Evolutionary conservation across 2,113 vertebrate genomes (phyloP).

Genomic region (Typhlomys cinereus): DNA sequence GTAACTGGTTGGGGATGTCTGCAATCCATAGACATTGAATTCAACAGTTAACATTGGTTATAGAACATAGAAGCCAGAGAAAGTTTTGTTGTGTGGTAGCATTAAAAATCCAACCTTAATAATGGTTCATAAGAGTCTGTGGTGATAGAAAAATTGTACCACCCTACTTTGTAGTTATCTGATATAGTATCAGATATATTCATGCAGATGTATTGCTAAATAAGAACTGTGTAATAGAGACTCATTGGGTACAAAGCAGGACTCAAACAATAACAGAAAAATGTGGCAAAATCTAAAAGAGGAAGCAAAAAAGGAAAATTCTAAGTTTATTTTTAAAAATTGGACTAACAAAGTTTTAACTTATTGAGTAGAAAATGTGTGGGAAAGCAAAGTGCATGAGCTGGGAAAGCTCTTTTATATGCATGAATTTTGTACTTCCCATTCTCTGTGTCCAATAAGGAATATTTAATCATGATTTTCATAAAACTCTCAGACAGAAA

Average conservation of each 20-base stretch:
- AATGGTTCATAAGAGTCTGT: fast-evolving
- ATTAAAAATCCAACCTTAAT: not conserved
- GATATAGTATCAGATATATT: not conserved
- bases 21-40: not conserved
- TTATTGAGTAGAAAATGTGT: not conserved
- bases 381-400: not conserved
- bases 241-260: not conserved
- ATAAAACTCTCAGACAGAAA: not conserved
- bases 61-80: not conserved
- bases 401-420: not conserved
- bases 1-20: not conserved
- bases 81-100: not conserved
- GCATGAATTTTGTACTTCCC: not conserved
- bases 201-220: not conserved
- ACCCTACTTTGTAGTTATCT: not conserved
- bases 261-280: not conserved
- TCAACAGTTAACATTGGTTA: not conserved
- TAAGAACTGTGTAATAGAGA: not conserved
- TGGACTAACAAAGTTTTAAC: not conserved
- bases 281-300: not conserved
- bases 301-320: not conserved
- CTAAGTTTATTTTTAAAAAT: not conserved
- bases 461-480: not conserved
- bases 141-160: not conserved
- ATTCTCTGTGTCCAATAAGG: not conserved